Evolutionary conservation across 2,797 vertebrate species (phyloP).

Genomic region (Huso huso): DNA sequence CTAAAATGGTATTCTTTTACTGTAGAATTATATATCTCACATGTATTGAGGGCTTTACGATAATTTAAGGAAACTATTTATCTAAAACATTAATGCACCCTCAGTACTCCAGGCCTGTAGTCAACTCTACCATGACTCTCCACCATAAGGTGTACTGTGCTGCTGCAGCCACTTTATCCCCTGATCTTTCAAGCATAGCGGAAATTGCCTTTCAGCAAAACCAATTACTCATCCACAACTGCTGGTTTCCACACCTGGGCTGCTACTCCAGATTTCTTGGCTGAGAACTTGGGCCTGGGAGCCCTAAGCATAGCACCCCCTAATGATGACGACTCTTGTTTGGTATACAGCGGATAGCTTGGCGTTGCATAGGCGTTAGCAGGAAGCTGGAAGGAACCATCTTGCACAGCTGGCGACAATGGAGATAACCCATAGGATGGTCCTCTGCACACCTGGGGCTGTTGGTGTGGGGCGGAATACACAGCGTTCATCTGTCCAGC

Average conservation of each 20-base stretch:
- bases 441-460: constrained; percentile 56
- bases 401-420: constrained; percentile 49
- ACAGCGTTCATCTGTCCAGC: constrained; percentile 45
- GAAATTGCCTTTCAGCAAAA: constrained; percentile 37
- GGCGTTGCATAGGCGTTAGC: constrained; percentile 55
- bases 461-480: constrained; percentile 53
- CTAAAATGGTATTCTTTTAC: no score
- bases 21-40: no score
- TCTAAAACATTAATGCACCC: no score
- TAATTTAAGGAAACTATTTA: no score
- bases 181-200: no score
- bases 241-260: constrained; percentile 96
- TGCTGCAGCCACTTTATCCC: no score
- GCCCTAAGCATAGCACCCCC: constrained; percentile 56
- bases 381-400: constrained; percentile 53
- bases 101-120: no score
- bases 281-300: constrained; percentile 91
- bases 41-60: no score
- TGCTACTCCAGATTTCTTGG: constrained; percentile 77
- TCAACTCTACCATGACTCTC: no score
- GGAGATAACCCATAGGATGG: constrained; percentile 61
- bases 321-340: constrained; percentile 58
- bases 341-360: constrained; percentile 57
- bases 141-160: no score
- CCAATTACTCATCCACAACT: constrained; percentile 64